phyloP scores from a whole-genome alignment of 2,888 invertebrate species.

The Tethea ocularis region DNA sequence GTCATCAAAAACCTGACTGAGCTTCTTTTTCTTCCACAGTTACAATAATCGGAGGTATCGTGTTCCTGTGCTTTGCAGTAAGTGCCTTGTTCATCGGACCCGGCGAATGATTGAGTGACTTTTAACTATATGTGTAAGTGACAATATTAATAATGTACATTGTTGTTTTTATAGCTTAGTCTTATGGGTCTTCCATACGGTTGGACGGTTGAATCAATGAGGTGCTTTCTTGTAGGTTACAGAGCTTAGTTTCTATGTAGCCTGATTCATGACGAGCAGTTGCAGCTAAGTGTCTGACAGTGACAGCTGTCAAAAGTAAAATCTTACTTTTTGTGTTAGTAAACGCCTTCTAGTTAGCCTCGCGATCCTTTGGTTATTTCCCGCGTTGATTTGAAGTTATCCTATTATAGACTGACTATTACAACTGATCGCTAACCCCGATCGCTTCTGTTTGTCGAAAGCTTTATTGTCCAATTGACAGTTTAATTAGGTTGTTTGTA shows the following conservation, averaged over 20 bases:
- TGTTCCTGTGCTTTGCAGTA: conserved; percentile 96
- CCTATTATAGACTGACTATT: too few relatives aligned
- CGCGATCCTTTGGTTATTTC: too few relatives aligned
- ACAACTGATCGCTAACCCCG: too few relatives aligned
- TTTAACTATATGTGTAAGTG: conserved; percentile 50
- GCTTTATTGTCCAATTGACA: too few relatives aligned
- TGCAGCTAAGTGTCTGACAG: too few relatives aligned
- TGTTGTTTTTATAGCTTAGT: conserved; percentile 30
- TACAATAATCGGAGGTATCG: conserved; percentile 97
- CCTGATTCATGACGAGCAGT: too few relatives aligned
- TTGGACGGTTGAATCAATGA: neutral
- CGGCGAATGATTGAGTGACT: conserved; percentile 66
- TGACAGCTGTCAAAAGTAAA: too few relatives aligned
- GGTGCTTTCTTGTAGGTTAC: neutral
- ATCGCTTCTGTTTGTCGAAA: too few relatives aligned
- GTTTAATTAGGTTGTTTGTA: too few relatives aligned
- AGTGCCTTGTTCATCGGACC: conserved; percentile 95
- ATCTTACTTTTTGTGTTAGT: too few relatives aligned
- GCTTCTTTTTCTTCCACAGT: conserved; percentile 86
- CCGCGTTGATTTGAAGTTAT: too few relatives aligned
- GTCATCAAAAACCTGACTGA: neutral
- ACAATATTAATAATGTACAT: conserved; percentile 52
- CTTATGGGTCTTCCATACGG: neutral
- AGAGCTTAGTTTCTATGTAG: neutral
- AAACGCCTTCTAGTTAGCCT: too few relatives aligned